Base-by-base conservation (phyloP, 2,888 invertebrate genomes). In the Hemaris fuciformis region DNA sequence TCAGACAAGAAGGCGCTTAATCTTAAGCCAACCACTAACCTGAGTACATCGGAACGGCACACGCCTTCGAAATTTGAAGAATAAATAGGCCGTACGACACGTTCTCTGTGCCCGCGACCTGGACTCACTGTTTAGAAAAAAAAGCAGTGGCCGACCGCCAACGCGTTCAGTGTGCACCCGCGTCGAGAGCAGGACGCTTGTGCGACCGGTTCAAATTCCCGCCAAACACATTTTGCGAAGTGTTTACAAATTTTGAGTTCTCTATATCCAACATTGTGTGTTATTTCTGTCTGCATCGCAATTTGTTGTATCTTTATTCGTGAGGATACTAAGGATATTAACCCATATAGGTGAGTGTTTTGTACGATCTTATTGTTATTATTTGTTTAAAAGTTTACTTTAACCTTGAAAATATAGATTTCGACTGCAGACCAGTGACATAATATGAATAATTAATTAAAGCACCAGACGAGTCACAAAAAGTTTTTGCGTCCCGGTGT, bases 101-200 rank as follows among this genome's bases (percentile, higher is more conserved):
- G 77, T 69, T 69, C 71, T 70, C 71, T 65, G 69, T 70, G 71
- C 70, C 63, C 65, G 66, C 77, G 68, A 63, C 6, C 38, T 69
- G 69, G 72, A 80, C 77, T 77, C 53, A 53, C 53, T 53, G 77
- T 76, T 73, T 75, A 73, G 72, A 75, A 78, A 77, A 78, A 77
- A 76, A 77, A 76, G 72, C 69, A 73, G 70, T 68, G 73, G 59
- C 62, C 57, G 64, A 57, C 45, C 60, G 43, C 18, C 65, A 60
- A 63, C 46, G 61, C 59, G 73, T 70, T 64, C 88, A 88, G 88
- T 86, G 73, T 78, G 80, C 80, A 77, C 64, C 72, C 75, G 83
- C 77, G 80, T 68, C 74, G 75, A 72, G 76, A 65, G 76, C 65
- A 66, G 79, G 67, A 67, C 75, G 77, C 77, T 79, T 78, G 81